These are phyloP conservation scores for Cydia pomonella DNA, from an alignment of 1,140 invertebrate species.

Conservation along the genomic window DNA sequence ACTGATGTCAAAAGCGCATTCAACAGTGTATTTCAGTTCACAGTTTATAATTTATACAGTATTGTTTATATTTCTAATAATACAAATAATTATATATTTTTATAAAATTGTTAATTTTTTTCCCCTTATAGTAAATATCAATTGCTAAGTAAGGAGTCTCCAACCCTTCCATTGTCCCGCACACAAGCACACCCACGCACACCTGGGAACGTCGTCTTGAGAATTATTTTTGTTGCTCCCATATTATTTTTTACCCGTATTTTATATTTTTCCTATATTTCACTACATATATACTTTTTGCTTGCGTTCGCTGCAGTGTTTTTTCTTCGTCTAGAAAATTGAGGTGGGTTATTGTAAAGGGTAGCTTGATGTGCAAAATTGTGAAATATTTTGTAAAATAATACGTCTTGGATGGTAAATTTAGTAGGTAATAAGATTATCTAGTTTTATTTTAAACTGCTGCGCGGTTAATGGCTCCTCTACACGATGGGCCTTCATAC, in stretches of 20 bases:
- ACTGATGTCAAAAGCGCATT: too few species aligned
- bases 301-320: conserved; percentile 11
- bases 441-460: too few species aligned
- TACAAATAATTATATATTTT: too few species aligned
- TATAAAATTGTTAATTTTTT: too few species aligned
- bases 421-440: too few species aligned
- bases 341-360: conserved; percentile 1
- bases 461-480: too few species aligned
- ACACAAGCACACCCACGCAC: conserved; percentile 56
- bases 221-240: conserved; percentile 80
- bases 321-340: conserved; percentile 39
- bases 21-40: too few species aligned
- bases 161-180: conserved; percentile 46
- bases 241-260: conserved; percentile 77
- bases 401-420: not conserved
- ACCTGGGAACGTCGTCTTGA: conserved; percentile 74
- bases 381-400: conserved; percentile 1
- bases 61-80: too few species aligned
- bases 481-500: too few species aligned
- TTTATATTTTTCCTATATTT: conserved; percentile 75
- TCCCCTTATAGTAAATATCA: too few species aligned
- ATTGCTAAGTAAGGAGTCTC: conserved; percentile 41
- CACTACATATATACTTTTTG: conserved; percentile 26
- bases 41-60: too few species aligned
- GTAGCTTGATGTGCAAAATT: not conserved